Conservation (phyloP, 2,797 vertebrate species). For the Megaceryle alcyon region DNA sequence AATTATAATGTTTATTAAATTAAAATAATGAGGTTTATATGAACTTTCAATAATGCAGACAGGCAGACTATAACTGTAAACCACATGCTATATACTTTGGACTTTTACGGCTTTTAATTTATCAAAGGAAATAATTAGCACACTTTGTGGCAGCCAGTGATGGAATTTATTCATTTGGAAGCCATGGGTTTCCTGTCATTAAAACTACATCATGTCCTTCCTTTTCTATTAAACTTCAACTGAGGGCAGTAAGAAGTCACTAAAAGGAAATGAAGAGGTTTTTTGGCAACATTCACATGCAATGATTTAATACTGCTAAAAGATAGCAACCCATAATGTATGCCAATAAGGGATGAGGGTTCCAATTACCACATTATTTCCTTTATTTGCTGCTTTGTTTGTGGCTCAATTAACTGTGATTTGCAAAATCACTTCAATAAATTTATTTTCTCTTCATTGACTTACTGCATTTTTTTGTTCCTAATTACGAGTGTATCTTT, state of each 20-base stretch:
- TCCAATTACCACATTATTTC: slow-evolving; percentile 75
- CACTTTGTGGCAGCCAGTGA: slow-evolving; percentile 85
- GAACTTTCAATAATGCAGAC: slow-evolving; percentile 75
- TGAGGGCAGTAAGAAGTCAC: slow-evolving; percentile 86
- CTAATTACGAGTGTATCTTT: slow-evolving; percentile 45
- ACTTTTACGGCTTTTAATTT: slow-evolving; percentile 86
- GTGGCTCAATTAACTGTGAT: slow-evolving; percentile 71
- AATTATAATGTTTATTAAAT: slow-evolving; percentile 73
- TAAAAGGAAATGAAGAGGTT: slow-evolving; percentile 87
- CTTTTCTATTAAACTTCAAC: slow-evolving; percentile 88
- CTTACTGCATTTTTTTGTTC: slow-evolving; percentile 48
- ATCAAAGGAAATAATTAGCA: slow-evolving; percentile 90
- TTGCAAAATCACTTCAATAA: slow-evolving; percentile 67
- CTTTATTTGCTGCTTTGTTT: slow-evolving; percentile 77
- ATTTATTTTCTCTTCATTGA: slow-evolving; percentile 51
- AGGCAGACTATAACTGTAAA: slow-evolving; percentile 83
- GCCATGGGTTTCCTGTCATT: slow-evolving; percentile 87
- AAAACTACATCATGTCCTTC: slow-evolving; percentile 88
- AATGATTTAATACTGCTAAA: slow-evolving; percentile 84
- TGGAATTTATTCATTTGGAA: slow-evolving; percentile 90
- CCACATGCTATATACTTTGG: slow-evolving; percentile 76
- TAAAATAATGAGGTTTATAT: slow-evolving; percentile 77
- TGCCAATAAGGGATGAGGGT: slow-evolving; percentile 75
- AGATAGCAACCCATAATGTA: slow-evolving; percentile 79
- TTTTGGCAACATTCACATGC: slow-evolving; percentile 80